A percentile compares a stretch with the other conserved stretches of the same genome.
Conservation (phyloP, 1,140 invertebrate species). For the Panulirus ornatus region DNA sequence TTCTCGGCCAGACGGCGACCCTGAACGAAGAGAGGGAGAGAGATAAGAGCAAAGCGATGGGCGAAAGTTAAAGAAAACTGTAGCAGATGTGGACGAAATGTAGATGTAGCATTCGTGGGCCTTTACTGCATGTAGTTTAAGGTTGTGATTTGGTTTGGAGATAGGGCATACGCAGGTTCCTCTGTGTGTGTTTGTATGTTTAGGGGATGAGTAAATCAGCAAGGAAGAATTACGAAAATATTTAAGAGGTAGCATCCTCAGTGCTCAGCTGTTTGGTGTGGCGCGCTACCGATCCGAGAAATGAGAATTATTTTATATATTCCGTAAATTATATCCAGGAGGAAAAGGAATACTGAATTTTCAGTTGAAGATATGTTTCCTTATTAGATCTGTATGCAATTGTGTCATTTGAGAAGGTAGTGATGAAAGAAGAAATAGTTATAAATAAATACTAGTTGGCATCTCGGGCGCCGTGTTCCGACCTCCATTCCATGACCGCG, state of each 20-base stretch:
- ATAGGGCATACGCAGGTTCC: too few species aligned
- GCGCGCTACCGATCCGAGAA: neutral
- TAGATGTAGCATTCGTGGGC: too few species aligned
- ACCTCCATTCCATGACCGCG: constrained; percentile 67
- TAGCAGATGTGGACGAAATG: too few species aligned
- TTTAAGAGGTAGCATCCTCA: constrained; percentile 61
- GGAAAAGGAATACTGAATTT: too few species aligned
- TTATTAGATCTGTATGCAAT: too few species aligned
- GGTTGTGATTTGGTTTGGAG: too few species aligned
- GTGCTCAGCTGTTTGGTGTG: constrained; percentile 46
- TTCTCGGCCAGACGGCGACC: constrained; percentile 31
- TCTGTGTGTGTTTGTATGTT: neutral
- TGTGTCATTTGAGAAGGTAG: too few species aligned
- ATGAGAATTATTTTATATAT: neutral
- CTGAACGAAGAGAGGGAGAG: neutral
- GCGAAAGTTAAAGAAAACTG: neutral
- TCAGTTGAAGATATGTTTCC: too few species aligned
- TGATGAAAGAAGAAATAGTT: too few species aligned
- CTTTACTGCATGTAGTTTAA: too few species aligned
- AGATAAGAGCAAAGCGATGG: neutral
- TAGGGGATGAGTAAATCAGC: neutral
- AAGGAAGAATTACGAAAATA: constrained; percentile 47
- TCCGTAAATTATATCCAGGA: neutral
- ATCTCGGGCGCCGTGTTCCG: constrained; percentile 12
- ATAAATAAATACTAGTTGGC: constrained; percentile 19